Evolutionary conservation across 2,113 vertebrate genomes (phyloP).

Genomic region (Tragulus kanchil): DNA sequence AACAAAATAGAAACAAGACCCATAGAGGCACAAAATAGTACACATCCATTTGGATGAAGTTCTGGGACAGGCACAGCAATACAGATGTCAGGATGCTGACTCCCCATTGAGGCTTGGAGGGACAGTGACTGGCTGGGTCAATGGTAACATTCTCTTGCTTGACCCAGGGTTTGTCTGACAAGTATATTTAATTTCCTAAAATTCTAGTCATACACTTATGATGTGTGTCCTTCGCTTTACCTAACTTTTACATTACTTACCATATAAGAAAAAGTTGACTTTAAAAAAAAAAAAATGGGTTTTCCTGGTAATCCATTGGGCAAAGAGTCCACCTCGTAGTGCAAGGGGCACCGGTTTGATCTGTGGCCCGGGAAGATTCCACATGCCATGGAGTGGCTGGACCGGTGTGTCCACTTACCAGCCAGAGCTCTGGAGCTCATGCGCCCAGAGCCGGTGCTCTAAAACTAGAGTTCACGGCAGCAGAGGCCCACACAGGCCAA

Average conservation of each 20-base stretch:
- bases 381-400: background rate
- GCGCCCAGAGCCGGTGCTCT: background rate
- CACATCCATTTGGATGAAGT: background rate
- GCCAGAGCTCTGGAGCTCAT: too few species aligned
- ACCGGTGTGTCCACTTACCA: background rate
- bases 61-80: background rate
- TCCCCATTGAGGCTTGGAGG: background rate
- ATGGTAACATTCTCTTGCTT: background rate
- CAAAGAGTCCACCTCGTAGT: background rate
- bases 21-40: fast-evolving
- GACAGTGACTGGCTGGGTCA: background rate
- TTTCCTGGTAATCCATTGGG: background rate
- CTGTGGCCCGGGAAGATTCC: background rate
- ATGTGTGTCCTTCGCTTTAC: background rate
- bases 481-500: too few species aligned
- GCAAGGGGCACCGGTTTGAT: background rate
- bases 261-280: background rate
- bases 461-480: too few species aligned
- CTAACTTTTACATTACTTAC: background rate
- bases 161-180: too few species aligned
- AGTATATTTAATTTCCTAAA: background rate
- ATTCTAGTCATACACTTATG: background rate
- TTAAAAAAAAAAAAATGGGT: background rate
- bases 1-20: background rate
- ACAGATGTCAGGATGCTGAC: background rate